A percentile compares a stretch with the other conserved stretches of the same genome.
Evolutionary conservation across 2,113 vertebrate species (phyloP).

Genomic region (Poeciliopsis turrubarensis): DNA sequence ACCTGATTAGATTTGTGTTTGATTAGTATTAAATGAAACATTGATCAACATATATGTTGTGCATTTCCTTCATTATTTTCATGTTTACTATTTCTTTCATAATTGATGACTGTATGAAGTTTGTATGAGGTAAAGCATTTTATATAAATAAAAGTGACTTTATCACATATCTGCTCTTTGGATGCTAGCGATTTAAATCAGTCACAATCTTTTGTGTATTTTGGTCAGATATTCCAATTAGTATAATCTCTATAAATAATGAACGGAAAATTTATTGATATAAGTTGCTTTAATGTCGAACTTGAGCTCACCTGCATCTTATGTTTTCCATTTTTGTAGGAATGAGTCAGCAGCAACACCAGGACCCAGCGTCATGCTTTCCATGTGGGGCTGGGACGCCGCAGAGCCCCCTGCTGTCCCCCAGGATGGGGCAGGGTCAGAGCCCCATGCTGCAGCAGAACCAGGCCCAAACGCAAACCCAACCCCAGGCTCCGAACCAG

Average conservation of each 20-base stretch:
- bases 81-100: too few species aligned
- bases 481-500: conserved; percentile 52
- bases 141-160: too few species aligned
- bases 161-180: too few species aligned
- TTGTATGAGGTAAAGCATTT: too few species aligned
- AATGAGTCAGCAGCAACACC: conserved; percentile 87
- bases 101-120: too few species aligned
- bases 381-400: conserved; percentile 86
- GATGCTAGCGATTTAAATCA: background rate
- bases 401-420: conserved; percentile 93
- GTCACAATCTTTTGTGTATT: background rate
- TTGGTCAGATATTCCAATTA: background rate
- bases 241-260: background rate
- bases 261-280: background rate
- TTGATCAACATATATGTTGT: too few species aligned
- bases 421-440: conserved; percentile 90
- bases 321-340: conserved; percentile 68
- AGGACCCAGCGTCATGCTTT: conserved; percentile 85
- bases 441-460: conserved; percentile 91
- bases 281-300: background rate
- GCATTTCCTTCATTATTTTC: too few species aligned
- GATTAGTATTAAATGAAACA: too few species aligned
- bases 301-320: background rate
- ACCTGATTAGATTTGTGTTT: too few species aligned
- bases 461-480: conserved; percentile 78